Evolutionary conservation across 2,113 vertebrate genomes (phyloP).

Genomic region (Edolisoma coerulescens): DNA sequence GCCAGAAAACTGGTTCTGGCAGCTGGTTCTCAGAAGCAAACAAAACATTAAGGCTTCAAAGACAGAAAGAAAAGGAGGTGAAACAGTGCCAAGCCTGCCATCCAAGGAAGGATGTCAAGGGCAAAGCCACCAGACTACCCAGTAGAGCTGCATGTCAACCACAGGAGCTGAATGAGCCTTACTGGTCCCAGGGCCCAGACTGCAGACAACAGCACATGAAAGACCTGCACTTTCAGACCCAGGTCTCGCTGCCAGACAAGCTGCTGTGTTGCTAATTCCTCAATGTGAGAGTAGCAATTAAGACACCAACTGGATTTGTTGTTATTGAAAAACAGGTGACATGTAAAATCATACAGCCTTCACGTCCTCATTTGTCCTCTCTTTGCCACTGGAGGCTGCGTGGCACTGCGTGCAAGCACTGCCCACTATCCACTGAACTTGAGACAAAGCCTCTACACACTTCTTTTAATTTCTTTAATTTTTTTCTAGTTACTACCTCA

Average conservation of each 20-base stretch:
- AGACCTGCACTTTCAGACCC: not conserved
- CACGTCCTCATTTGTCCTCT: not conserved
- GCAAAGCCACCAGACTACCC: not conserved
- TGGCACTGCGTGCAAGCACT: not conserved
- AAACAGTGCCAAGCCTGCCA: not conserved
- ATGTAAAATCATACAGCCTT: not conserved
- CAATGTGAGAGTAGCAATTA: not conserved
- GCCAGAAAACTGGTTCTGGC: not conserved
- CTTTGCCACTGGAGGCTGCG: not conserved
- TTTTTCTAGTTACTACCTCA: not conserved
- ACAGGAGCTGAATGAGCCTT: not conserved
- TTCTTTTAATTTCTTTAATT: not conserved
- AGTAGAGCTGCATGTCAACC: not conserved
- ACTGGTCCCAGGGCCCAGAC: rapidly evolving
- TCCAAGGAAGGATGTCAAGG: not conserved
- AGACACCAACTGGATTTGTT: not conserved
- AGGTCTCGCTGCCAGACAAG: not conserved
- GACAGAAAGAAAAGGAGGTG: not conserved
- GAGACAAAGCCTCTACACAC: not conserved
- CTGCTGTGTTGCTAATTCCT: not conserved
- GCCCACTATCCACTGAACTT: not conserved
- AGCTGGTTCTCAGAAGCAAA: not conserved
- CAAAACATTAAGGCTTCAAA: not conserved
- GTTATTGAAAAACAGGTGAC: not conserved
- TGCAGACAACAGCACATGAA: not conserved